Evolutionary conservation across 1,140 invertebrate genomes (phyloP).

Genomic region (Hyposmocoma kahamanoa): DNA sequence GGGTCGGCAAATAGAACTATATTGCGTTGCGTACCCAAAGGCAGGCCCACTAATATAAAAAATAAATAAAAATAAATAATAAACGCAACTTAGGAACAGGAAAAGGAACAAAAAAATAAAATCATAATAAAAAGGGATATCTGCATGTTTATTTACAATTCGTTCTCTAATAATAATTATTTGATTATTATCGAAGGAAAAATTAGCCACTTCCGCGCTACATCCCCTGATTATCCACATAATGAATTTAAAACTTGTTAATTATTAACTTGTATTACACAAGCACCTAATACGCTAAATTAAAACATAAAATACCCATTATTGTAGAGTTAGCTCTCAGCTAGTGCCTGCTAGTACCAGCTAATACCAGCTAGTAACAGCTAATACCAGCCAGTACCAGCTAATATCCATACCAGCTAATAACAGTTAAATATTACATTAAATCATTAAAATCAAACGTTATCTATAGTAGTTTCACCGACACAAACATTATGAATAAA

Average conservation of each 20-base stretch:
- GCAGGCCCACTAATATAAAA: constrained; percentile 19
- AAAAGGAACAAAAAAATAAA: constrained; percentile 52
- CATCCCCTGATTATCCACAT: constrained; percentile 60
- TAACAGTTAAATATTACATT: constrained; percentile 33
- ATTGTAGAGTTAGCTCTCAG: constrained; percentile 42
- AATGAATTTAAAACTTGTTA: constrained; percentile 56
- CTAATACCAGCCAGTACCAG: too few species aligned
- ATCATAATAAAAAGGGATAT: constrained; percentile 68
- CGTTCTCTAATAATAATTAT: constrained; percentile 63
- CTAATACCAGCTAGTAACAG: too few species aligned
- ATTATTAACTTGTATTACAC: constrained; percentile 43
- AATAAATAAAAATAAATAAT: too few species aligned
- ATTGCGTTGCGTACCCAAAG: constrained; percentile 22
- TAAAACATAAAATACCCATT: constrained; percentile 61
- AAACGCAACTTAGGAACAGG: too few species aligned
- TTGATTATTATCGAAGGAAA: constrained; percentile 62
- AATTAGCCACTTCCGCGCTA: constrained; percentile 58
- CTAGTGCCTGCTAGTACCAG: constrained; percentile 35
- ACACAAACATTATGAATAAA: constrained; percentile 25
- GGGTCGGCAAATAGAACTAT: too few species aligned
- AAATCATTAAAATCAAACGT: constrained; percentile 35
- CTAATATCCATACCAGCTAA: too few species aligned
- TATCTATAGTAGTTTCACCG: constrained; percentile 35
- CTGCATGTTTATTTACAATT: constrained; percentile 72
- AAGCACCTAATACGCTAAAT: constrained; percentile 46